phyloP scores from a whole-genome alignment of 2,797 vertebrate species.

The Tapirus indicus region DNA sequence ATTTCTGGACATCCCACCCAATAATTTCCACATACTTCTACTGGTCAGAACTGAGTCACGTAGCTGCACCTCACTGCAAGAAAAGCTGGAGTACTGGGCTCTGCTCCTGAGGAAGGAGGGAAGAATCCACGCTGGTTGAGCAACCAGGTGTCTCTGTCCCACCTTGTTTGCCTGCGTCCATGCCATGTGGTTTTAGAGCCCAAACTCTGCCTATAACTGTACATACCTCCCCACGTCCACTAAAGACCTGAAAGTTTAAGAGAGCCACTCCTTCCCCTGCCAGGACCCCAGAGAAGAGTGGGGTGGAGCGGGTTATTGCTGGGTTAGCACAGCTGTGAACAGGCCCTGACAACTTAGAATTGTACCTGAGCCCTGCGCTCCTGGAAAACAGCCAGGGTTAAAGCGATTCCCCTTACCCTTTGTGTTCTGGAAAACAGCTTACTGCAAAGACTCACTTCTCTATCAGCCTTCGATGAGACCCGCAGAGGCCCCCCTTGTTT shows the following conservation, averaged over 20 bases:
- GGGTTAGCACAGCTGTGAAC: background rate
- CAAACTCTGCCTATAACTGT: background rate
- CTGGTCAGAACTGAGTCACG: background rate
- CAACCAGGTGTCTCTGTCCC: background rate
- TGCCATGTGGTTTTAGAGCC: background rate
- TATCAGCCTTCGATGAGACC: background rate
- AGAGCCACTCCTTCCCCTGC: background rate
- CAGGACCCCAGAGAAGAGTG: background rate
- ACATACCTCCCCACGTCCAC: accelerated
- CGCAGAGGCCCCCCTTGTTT: background rate
- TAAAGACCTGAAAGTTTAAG: background rate
- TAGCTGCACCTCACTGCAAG: background rate
- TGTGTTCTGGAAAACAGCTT: background rate
- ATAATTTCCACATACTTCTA: background rate
- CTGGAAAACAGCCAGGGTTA: background rate
- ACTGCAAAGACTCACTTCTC: background rate
- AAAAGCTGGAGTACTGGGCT: background rate
- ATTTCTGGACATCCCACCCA: background rate
- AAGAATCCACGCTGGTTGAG: background rate
- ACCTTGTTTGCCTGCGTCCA: background rate
- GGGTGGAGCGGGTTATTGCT: background rate
- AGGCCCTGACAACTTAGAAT: background rate
- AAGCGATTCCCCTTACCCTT: background rate
- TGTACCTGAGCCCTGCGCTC: background rate
- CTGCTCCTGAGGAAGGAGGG: background rate